Evolutionary conservation across 2,113 vertebrate genomes (phyloP).

Genomic region (Dipodomys merriami): DNA sequence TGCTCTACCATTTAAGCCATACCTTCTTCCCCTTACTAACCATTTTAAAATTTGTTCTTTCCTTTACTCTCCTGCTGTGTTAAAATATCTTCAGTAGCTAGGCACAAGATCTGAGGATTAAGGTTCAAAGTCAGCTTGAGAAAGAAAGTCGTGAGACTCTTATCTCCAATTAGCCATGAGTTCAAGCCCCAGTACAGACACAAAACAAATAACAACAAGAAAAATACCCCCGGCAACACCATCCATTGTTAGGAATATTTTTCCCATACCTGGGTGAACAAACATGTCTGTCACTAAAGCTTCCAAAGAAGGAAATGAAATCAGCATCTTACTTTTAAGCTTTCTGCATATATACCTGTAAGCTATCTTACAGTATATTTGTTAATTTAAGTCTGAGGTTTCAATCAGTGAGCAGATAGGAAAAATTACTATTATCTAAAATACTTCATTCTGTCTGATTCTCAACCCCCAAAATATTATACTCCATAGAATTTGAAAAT

Average conservation of each 20-base stretch:
- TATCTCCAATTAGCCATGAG: too few species aligned
- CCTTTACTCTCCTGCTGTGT: background rate
- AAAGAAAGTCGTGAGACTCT: too few species aligned
- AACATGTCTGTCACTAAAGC: background rate
- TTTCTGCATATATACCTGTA: background rate
- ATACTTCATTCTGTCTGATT: background rate
- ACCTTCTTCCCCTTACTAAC: too few species aligned
- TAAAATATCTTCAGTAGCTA: background rate
- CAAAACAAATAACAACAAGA: too few species aligned
- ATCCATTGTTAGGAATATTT: background rate
- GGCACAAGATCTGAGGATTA: too few species aligned
- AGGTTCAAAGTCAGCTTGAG: too few species aligned
- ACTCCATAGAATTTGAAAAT: background rate
- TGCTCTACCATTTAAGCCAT: too few species aligned
- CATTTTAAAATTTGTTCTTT: background rate
- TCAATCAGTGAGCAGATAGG: background rate
- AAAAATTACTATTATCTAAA: slow-evolving; percentile 9
- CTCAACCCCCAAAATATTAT: background rate
- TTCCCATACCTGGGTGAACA: background rate
- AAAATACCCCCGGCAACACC: background rate
- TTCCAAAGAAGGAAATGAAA: slow-evolving; percentile 17
- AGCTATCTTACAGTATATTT: background rate
- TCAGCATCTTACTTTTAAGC: background rate
- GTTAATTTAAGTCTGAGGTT: background rate
- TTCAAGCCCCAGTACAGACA: too few species aligned